Base-by-base conservation (phyloP, 1,140 invertebrate genomes). In the Pseudomyrmex flavicornis region DNA sequence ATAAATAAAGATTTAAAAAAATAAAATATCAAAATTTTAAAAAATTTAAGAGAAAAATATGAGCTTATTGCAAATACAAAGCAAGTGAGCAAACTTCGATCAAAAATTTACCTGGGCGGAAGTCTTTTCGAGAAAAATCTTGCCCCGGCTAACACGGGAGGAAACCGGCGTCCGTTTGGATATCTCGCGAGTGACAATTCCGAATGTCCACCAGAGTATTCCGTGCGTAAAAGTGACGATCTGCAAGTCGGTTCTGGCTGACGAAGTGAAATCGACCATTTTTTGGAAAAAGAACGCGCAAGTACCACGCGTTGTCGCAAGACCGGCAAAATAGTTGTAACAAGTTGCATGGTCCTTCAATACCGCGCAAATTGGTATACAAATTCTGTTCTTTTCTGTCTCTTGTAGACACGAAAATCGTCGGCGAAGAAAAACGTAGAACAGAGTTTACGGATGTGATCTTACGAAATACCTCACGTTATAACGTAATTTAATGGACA, bases 271-370 rank as follows among this genome's bases (percentile, higher is more conserved):
- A 3, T 35, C 13, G 68, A 85, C 17, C 46, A 15, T 80, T 77
- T 83, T 88, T 77, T 88, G 26, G 54, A 86, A 46, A 89, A 89
- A 1, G 65, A 85, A 44, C 90, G 83, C 61, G 35, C 50, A 8
- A 86, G 72, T 17, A 79, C 82, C 2, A 74, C n/a, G 35, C 90
- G 82, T 17, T 90, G 85, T 2, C 89, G 86, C 5, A 92, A 73
- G 8, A 90, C 44, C 8, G 86, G 86, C 46, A 91, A 92, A 35
- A 90, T 70, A 35, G 77, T 69, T 50, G 54, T 86, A 52, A 77
- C 48, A n/a, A 89, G 68, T 44, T 80, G 87, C 80, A 85, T 90
- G 52, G 13, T 90, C 61, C 26, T 65, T 50, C 22, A 56, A 59
- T 63, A 20, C 15, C n/a, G 15, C 13, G 20, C 3, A 2, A 44